These are phyloP conservation scores for Xiphophorus hellerii DNA, from an alignment of 2,113 vertebrate species.

Conservation along the genomic window DNA sequence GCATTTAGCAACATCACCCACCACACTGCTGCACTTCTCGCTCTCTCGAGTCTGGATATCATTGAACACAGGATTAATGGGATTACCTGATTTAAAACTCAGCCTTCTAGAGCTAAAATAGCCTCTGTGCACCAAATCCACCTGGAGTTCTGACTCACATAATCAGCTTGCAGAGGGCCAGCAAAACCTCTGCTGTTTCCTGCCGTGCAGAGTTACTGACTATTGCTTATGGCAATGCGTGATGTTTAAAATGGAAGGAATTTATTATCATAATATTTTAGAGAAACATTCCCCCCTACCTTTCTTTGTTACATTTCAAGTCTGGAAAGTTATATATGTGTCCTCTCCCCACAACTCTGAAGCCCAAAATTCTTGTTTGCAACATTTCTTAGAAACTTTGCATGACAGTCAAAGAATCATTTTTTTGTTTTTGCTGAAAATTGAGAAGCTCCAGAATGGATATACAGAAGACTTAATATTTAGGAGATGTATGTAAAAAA, in stretches of 20 bases:
- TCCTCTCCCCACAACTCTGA: not conserved
- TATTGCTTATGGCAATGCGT: not conserved
- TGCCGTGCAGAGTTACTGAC: not conserved
- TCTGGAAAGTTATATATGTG: not conserved
- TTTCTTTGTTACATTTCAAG: not conserved
- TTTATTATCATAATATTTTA: not conserved
- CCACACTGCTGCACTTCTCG: conserved; percentile 40
- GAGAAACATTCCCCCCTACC: too few species aligned
- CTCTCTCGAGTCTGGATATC: conserved; percentile 41
- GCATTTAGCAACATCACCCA: conserved; percentile 53
- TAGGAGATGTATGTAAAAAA: not conserved
- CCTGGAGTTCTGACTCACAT: conserved; percentile 34
- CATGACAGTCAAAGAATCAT: not conserved
- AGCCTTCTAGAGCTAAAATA: conserved; percentile 32
- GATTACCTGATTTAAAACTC: conserved; percentile 28
- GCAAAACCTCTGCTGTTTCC: not conserved
- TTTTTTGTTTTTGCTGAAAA: too few species aligned
- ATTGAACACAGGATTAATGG: conserved; percentile 52
- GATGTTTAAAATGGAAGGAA: not conserved
- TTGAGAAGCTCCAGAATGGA: too few species aligned
- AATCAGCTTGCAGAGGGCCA: conserved; percentile 20
- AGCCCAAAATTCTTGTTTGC: not conserved
- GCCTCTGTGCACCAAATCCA: conserved; percentile 43
- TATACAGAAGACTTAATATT: not conserved
- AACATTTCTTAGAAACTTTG: not conserved